A percentile compares a stretch with the other conserved stretches of the same genome.
Evolutionary conservation across 2,797 vertebrate species (phyloP).

Genomic region (Microhierax caerulescens): DNA sequence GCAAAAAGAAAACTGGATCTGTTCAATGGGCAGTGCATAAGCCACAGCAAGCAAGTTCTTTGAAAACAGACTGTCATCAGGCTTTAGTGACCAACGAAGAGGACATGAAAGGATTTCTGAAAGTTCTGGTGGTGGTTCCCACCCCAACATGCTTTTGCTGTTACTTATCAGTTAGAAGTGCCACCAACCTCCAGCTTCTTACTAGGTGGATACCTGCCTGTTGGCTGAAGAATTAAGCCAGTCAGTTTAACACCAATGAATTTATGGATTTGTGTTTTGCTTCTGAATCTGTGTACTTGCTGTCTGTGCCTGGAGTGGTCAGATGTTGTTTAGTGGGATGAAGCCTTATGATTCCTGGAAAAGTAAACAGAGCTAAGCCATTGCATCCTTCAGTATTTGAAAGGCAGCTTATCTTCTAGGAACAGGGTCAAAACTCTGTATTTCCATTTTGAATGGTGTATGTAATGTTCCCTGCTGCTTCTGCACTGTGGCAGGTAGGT

Average conservation of each 20-base stretch:
- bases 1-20: not conserved
- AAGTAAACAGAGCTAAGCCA: not conserved
- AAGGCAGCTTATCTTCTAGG: not conserved
- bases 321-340: not conserved
- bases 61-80: not conserved
- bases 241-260: not conserved
- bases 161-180: not conserved
- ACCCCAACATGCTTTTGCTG: not conserved
- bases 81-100: not conserved
- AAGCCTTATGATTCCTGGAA: not conserved
- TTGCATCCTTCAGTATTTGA: not conserved
- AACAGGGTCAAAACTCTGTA: not conserved
- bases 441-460: not conserved
- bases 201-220: not conserved
- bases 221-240: not conserved
- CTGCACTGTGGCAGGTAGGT: fast-evolving
- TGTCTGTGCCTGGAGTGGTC: not conserved
- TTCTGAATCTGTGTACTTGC: fast-evolving
- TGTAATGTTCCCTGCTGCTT: not conserved
- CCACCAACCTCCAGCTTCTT: not conserved
- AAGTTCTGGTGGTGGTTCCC: not conserved
- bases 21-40: not conserved
- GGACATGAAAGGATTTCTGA: not conserved
- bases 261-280: not conserved
- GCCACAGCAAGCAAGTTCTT: not conserved